Evolutionary conservation across 2,888 invertebrate species (phyloP).

Genomic region (Hartigia nigra): DNA sequence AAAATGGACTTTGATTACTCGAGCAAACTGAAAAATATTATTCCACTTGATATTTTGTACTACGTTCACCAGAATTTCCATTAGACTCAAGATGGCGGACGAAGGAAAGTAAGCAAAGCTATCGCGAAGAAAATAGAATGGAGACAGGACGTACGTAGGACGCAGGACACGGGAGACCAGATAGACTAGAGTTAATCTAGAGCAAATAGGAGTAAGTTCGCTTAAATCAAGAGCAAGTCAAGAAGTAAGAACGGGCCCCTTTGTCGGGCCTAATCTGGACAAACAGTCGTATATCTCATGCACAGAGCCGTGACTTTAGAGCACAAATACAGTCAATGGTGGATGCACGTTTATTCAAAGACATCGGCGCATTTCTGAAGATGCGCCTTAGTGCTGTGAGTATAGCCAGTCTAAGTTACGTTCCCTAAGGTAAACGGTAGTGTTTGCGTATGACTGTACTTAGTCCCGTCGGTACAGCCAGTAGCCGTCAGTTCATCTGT

Average conservation of each 20-base stretch:
- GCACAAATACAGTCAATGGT: neutral
- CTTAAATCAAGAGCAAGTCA: constrained; percentile 52
- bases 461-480: neutral
- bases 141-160: constrained; percentile 10
- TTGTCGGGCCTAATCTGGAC: constrained; percentile 56
- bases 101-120: neutral
- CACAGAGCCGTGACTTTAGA: constrained; percentile 4
- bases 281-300: constrained; percentile 52
- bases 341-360: neutral
- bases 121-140: neutral
- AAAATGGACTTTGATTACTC: neutral
- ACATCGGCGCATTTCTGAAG: neutral
- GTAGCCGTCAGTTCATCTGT: neutral
- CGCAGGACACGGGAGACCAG: constrained; percentile 9
- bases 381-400: neutral
- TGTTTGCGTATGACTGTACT: neutral
- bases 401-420: neutral
- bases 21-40: neutral
- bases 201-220: constrained; percentile 52
- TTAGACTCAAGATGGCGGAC: neutral
- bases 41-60: neutral
- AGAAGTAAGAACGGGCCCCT: constrained; percentile 49
- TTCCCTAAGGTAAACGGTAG: neutral
- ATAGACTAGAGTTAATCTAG: constrained; percentile 45
- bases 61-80: neutral